Base-by-base conservation (phyloP, 1,140 invertebrate species). In the Drosophila nasuta region DNA sequence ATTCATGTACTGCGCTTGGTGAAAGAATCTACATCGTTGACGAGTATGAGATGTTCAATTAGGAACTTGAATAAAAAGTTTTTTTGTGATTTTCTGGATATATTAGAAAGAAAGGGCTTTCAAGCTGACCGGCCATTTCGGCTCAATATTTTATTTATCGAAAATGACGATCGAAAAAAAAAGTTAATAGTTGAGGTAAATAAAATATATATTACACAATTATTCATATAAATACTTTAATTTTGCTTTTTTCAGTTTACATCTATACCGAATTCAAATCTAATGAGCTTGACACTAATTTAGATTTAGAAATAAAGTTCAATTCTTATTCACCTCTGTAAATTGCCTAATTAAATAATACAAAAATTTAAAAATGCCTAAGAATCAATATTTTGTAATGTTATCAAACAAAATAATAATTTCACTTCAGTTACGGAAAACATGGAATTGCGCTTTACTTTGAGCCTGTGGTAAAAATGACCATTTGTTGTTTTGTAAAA, bases 241-340 rank as follows among this genome's bases (percentile, higher is more conserved):
- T 33, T 30, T 13, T 1, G n/a, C 11, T 7, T 6, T n/a, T 52
- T 52, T 13, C 51, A 52, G 51, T 13, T 52, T 13, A 11, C 25
- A 33, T 13, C 51, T 6, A 13, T 33, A 2, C 25, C 51, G 28
- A 52, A 52, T 13, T 30, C 51, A 13, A 52, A 52, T 52, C 51
- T 52, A 15, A 52, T 52, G 5, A 52, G 20, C n/a, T 52, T 52
- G 11, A 10, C 7, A 1, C 25, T n/a, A 51, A 28, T 1, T 10
- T 41, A n/a, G 0, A 41, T 11, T 41, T 11, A 25, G 5, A 30
- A 10, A n/a, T 20, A 51, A 51, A 28, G 4, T 2, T 5, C 1
- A 13, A 51, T 28, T 33, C 7, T 33, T 33, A 6, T 33, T 33
- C 1, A 17, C 45, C 2, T 48, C 28, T n/a, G 10, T 11, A n/a